Evolutionary conservation across 2,888 invertebrate genomes (phyloP).

Genomic region (Camptogramma bilineatum): DNA sequence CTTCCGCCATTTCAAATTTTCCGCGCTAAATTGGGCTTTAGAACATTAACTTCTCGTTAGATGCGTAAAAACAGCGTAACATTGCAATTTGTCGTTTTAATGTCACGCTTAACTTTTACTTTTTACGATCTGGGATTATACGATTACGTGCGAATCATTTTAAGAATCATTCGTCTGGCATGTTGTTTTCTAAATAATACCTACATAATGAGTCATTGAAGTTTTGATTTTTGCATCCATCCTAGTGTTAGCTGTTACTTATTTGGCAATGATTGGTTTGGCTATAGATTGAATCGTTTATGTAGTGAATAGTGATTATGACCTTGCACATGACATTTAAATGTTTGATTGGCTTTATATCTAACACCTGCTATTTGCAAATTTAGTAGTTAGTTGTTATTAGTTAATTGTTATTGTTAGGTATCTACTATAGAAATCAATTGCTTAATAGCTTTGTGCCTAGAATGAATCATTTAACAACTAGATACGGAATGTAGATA

Average conservation of each 20-base stretch:
- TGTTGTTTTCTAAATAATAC: background rate
- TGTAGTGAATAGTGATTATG: background rate
- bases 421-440: too few species aligned
- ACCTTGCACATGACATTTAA: constrained; percentile 11
- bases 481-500: too few species aligned
- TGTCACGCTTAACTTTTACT: constrained; percentile 56
- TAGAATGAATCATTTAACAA: too few species aligned
- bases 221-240: background rate
- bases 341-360: constrained; percentile 7
- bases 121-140: constrained; percentile 44
- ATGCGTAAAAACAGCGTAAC: constrained; percentile 44
- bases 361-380: background rate
- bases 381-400: background rate
- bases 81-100: constrained; percentile 50
- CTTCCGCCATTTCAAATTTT: constrained; percentile 8
- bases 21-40: constrained; percentile 14
- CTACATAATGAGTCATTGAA: too few species aligned
- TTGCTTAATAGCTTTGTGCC: too few species aligned
- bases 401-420: too few species aligned
- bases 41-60: constrained; percentile 23
- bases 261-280: background rate
- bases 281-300: constrained; percentile 2
- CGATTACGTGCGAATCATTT: constrained; percentile 15
- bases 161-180: background rate
- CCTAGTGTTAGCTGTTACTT: too few species aligned